Conservation (phyloP, 2,797 vertebrate genomes). For the Bradypus variegatus region DNA sequence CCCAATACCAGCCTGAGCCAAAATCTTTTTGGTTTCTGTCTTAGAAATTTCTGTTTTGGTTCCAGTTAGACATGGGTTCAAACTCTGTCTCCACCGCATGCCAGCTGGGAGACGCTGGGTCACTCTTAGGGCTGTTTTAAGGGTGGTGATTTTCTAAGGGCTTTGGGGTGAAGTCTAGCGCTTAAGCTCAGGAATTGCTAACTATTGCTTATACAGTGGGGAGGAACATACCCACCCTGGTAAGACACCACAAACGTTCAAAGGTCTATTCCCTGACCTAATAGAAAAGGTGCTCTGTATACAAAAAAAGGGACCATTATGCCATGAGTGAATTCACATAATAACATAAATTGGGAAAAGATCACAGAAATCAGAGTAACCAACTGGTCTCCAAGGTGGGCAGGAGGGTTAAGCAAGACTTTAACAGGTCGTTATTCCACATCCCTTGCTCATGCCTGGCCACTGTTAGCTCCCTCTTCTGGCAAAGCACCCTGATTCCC, state of each 20-base stretch:
- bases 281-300: neutral
- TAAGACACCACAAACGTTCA: neutral
- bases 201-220: neutral
- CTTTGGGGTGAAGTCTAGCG: accelerated
- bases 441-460: neutral
- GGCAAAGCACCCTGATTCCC: neutral
- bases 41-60: neutral
- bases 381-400: neutral
- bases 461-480: too few relatives aligned
- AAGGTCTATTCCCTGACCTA: neutral
- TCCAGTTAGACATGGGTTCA: neutral
- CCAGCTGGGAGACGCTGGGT: neutral
- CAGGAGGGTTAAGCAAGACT: neutral
- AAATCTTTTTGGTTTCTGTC: neutral
- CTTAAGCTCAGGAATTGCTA: neutral
- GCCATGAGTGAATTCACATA: neutral
- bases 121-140: neutral
- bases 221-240: neutral
- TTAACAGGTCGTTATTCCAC: too few relatives aligned
- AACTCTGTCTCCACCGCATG: neutral
- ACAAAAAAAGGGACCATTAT: neutral
- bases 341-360: neutral
- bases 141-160: neutral
- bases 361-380: neutral
- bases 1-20: neutral